Base-by-base conservation (phyloP, 2,113 vertebrate genomes). In the Anseranas semipalmata region DNA sequence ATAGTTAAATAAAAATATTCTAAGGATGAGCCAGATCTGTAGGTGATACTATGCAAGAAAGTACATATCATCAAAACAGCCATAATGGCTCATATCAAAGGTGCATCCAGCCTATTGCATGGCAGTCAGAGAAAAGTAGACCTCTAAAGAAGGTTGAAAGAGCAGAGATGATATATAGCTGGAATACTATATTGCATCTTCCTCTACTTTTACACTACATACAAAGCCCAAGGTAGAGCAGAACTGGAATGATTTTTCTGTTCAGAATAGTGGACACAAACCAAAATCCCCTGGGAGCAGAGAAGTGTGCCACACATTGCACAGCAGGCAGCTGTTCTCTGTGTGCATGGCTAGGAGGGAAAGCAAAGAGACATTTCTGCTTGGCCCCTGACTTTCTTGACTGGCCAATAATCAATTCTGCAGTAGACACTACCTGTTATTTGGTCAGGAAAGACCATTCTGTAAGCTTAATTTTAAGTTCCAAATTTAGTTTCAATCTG, bases 301-400 rank as follows among this genome's bases (percentile, higher is more conserved):
- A 53, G 27, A 48, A 19, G 15, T 4, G 48, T 32, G 20, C 25
- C 5, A 0, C 11, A 30, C 28, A 16, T 20, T 1, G 0, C 30
- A 35, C 6, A 24, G 18, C 45, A 15, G 7, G 39, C 32, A 63
- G 12, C 21, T 7, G 9, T 17, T 55, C 58, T 55, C 45, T 55
- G 9, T 12, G 15, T 46, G 14, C 16, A 21, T 2, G 8, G 48
- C 15, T 46, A 13, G 46, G 30, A 80, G 19, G 9, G 21, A 71
- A 85, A 59, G 33, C 0, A 2, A 45, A 66, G 33, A 28, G 39
- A 43, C 7, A 1, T 28, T 82, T 45, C 63, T 87, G 35, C 52
- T 56, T 39, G 27, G 76, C 13, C 25, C 35, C 32, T 21, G 16
- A 48, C 35, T 50, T 80, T 56, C 33, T 66, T 68, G 71, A 9